Base-by-base conservation (phyloP, 2,797 vertebrate species). In the Onychomys leucogaster region DNA sequence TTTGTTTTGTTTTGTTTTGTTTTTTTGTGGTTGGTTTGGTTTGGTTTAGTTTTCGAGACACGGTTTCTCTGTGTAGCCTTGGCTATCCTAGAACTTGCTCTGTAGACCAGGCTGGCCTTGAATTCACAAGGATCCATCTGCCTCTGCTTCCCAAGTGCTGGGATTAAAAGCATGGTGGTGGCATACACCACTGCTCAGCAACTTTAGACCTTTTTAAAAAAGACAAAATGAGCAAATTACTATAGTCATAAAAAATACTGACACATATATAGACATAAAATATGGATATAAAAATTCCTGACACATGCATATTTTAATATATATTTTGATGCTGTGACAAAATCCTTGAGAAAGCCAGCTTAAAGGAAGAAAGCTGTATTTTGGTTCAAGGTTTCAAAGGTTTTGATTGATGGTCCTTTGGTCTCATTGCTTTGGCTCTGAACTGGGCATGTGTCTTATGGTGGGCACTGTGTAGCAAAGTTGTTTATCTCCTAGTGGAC, bases 181-280 rank as follows among this genome's bases (percentile, higher is more conserved):
- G 17, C 17, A 1, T 71, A 10, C 17, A 71, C 34, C n/a, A n/a
- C 67, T 37, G 67, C 67, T 67, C 17, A 37, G 67, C 16, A 76
- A 41, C 32, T 59, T 91, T 27, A 92, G 46, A 94, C 75, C 49
- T 27, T 81, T 88, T 67, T 78, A 80, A 71, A 89, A 88, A 83
- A 88, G 52, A 52, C 61, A 52, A 73, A 43, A 37, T 17, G 16
- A 57, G 13, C 87, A 46, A 91, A 46, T 73, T 83, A 43, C n/a
- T 41, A 52, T 59, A 23, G 37, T 8, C 85, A 69, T 43, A 52
- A 77, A 89, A 95, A 89, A 71, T 71, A 17, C 67, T 71, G 71
- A 23, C 10, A 43, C 73, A 75, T 43, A 73, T 67, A 41, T 73
- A 41, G 9, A 41, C 21, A 75, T 75, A 41, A 41, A 37, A 41